Conservation (phyloP, 37 sponge, comb jelly and placozoan genomes). For the Diacarnus erythraeanus region DNA sequence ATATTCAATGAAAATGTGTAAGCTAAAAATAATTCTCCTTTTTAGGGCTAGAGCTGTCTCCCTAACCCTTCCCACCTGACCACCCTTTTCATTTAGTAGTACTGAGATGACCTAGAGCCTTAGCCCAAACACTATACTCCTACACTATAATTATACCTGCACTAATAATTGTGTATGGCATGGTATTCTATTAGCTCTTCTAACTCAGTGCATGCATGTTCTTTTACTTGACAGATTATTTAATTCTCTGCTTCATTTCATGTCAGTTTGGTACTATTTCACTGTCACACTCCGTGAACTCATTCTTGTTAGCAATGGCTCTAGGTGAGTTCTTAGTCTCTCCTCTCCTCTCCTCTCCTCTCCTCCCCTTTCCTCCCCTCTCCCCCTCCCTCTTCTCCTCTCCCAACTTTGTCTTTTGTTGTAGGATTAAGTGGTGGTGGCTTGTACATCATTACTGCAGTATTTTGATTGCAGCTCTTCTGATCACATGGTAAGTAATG, state of each 20-base stretch:
- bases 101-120: no score
- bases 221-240: slow-evolving; percentile 30
- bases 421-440: slow-evolving; percentile 77
- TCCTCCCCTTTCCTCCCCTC: no score
- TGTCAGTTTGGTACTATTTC: slow-evolving; percentile 72
- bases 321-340: slow-evolving; percentile 58
- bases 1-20: slow-evolving; percentile 38
- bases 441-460: slow-evolving; percentile 70
- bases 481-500: slow-evolving; percentile 56
- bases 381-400: no score
- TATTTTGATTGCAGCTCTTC: slow-evolving; percentile 45
- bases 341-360: no score
- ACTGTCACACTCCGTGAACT: slow-evolving; percentile 70
- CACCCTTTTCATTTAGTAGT: background rate
- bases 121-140: no score
- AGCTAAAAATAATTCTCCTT: no score
- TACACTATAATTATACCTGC: no score
- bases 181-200: no score
- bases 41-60: no score
- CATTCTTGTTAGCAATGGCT: slow-evolving; percentile 69
- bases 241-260: slow-evolving; percentile 40
- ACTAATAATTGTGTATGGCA: no score
- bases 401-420: background rate
- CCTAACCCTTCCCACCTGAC: no score
- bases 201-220: no score